Conservation (phyloP, 2,113 vertebrate species). For the Rhadina sibilatrix region DNA sequence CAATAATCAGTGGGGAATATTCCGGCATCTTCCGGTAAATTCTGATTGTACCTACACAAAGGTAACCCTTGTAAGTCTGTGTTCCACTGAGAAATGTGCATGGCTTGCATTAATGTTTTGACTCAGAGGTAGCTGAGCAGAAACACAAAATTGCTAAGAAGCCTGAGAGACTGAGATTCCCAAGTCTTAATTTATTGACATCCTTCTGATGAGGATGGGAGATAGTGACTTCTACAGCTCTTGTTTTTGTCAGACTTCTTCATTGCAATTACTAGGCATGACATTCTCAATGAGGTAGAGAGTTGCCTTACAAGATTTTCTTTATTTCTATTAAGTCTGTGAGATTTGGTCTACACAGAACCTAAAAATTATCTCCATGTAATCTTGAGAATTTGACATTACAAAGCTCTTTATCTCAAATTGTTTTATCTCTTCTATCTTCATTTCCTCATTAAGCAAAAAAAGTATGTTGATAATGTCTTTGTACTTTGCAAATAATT, state of each 20-base stretch:
- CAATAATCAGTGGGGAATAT: constrained; percentile 27
- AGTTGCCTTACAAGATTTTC: background rate
- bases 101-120: background rate
- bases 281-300: background rate
- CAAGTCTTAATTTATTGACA: background rate
- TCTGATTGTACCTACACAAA: background rate
- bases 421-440: background rate
- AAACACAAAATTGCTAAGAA: background rate
- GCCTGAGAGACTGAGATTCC: background rate
- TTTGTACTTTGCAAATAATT: background rate
- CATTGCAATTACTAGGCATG: background rate
- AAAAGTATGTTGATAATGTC: background rate
- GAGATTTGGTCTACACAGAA: background rate
- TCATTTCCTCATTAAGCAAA: background rate
- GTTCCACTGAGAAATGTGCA: background rate
- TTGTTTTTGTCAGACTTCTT: background rate
- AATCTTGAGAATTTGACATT: background rate
- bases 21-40: background rate
- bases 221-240: background rate
- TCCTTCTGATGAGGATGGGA: background rate
- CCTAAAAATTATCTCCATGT: background rate
- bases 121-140: background rate
- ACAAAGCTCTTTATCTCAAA: background rate
- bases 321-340: background rate
- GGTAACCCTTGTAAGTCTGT: background rate